Percentiles rank a stretch among this genome's conserved stretches.
Conservation (phyloP, 2,888 invertebrate genomes). For the Pediacus dermestoides region DNA sequence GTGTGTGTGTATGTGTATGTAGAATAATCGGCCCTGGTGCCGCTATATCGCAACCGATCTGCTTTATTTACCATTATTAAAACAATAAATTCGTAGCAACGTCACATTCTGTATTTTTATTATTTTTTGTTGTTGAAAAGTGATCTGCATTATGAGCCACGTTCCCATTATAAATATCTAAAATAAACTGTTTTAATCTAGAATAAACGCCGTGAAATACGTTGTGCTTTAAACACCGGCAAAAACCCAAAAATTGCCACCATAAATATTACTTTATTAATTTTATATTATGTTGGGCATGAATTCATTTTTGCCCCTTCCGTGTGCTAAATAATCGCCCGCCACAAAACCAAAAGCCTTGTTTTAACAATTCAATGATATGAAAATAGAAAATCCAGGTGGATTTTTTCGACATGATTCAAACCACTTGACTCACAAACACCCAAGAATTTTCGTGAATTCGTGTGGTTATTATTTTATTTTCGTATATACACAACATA, state of each 20-base stretch:
- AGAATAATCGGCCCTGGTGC: slow-evolving; percentile 38
- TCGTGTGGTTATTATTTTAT: no score
- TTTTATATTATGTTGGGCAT: slow-evolving; percentile 48
- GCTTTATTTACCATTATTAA: slow-evolving; percentile 53
- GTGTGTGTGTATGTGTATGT: slow-evolving; percentile 30
- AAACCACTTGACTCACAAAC: no score
- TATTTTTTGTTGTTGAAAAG: slow-evolving; percentile 49
- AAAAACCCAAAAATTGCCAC: slow-evolving; percentile 50
- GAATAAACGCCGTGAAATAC: slow-evolving; percentile 50
- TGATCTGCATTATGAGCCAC: slow-evolving; percentile 51
- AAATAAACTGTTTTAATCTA: slow-evolving; percentile 54
- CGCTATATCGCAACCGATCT: slow-evolving; percentile 42
- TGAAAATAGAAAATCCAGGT: no score
- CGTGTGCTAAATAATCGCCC: no score
- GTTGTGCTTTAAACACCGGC: slow-evolving; percentile 44
- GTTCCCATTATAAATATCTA: slow-evolving; percentile 52
- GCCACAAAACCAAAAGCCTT: no score
- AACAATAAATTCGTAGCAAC: slow-evolving; percentile 51
- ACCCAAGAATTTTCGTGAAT: no score
- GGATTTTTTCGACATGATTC: no score
- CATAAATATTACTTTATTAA: slow-evolving; percentile 53
- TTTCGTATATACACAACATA: no score
- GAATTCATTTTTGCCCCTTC: no score
- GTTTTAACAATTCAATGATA: no score
- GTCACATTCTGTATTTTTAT: slow-evolving; percentile 51